phyloP scores from a whole-genome alignment of 2,888 invertebrate genomes.

The Torymus tubicola region DNA sequence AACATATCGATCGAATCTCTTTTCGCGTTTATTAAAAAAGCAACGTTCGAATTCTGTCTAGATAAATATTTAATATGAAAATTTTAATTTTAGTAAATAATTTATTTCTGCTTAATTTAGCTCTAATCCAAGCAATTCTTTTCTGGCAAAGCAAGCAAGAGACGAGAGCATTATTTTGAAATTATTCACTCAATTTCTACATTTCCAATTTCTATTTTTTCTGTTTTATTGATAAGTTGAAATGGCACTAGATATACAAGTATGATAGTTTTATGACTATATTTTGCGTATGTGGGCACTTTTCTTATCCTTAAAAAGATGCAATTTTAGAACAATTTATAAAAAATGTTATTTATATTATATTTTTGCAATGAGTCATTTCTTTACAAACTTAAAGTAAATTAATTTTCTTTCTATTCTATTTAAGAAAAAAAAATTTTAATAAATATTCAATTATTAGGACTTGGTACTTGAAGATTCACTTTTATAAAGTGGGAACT shows the following conservation, averaged over 20 bases:
- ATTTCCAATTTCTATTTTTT: not conserved
- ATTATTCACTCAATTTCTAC: slow-evolving; percentile 1
- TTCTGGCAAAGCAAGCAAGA: slow-evolving; percentile 36
- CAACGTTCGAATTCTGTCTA: too few relatives aligned
- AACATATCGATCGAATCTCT: too few relatives aligned
- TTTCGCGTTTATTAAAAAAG: too few relatives aligned
- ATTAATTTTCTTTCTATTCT: too few relatives aligned
- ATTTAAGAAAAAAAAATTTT: too few relatives aligned
- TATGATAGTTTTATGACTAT: slow-evolving; percentile 30
- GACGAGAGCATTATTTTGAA: slow-evolving; percentile 17
- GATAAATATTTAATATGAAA: too few relatives aligned
- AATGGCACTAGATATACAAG: slow-evolving; percentile 44
- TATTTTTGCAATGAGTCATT: not conserved
- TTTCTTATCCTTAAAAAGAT: slow-evolving; percentile 3
- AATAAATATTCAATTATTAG: too few relatives aligned
- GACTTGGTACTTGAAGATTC: too few relatives aligned
- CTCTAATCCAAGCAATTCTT: slow-evolving; percentile 10
- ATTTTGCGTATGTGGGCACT: slow-evolving; percentile 8
- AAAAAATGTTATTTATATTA: not conserved
- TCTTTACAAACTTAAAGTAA: too few relatives aligned
- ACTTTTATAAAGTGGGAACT: too few relatives aligned
- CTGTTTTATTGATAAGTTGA: not conserved
- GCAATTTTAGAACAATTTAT: not conserved
- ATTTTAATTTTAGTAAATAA: slow-evolving; percentile 16
- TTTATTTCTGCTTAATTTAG: slow-evolving; percentile 1